phyloP scores from a whole-genome alignment of 2,888 invertebrate species.

The Xestia ashworthii region DNA sequence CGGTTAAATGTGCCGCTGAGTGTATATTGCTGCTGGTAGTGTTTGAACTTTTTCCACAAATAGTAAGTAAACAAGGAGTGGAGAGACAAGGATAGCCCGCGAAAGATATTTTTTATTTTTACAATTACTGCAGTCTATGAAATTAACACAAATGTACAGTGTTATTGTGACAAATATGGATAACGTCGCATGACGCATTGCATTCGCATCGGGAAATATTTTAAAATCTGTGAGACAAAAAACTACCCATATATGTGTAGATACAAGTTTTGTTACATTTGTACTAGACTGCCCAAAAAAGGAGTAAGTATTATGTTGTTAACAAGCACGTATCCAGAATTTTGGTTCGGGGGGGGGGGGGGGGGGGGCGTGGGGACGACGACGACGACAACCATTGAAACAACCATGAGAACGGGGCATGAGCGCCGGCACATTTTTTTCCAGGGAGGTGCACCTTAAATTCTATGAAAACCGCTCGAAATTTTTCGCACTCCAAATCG shows the following conservation, averaged over 20 bases:
- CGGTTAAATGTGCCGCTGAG: too few species aligned
- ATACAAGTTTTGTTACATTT: neutral
- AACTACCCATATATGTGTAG: neutral
- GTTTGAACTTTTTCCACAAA: slow-evolving; percentile 4
- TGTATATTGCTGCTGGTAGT: neutral
- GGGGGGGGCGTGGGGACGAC: too few species aligned
- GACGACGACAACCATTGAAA: too few species aligned
- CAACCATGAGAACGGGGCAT: too few species aligned
- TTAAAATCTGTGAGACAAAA: neutral
- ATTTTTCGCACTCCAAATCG: too few species aligned
- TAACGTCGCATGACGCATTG: neutral
- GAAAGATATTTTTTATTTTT: neutral
- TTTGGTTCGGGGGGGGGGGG: too few species aligned
- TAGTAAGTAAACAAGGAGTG: slow-evolving; percentile 1
- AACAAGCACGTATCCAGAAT: too few species aligned
- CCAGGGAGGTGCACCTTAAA: too few species aligned
- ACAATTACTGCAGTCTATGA: neutral
- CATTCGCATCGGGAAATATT: neutral
- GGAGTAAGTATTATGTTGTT: too few species aligned
- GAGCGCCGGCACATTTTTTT: too few species aligned
- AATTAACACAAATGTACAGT: slow-evolving; percentile 1
- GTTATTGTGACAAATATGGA: neutral
- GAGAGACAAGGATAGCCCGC: neutral
- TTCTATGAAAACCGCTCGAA: too few species aligned
- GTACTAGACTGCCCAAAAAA: neutral